Evolutionary conservation across 2,113 vertebrate species (phyloP), one percentile per base, ranked within the genome.

Genomic region (Upupa epops): DNA sequence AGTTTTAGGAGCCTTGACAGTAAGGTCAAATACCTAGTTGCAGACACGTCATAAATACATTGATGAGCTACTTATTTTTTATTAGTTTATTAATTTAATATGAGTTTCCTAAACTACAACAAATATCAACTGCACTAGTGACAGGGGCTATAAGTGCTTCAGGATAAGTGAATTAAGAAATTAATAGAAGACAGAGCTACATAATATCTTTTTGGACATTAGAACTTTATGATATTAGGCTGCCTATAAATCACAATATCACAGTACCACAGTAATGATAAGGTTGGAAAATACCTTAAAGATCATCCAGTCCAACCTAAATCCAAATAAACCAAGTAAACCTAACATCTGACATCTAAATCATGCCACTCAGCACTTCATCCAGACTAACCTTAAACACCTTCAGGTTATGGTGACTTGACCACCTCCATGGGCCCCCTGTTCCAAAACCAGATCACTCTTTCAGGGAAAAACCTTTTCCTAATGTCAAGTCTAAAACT

Each of bases 181-280:
- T 56, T 2, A 93, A 73, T 13, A 63, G 49, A 71, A 75, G 28
- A 78, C 6, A 20, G 4, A 40, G 65, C 68, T 36, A 14, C 28
- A 32, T 22, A 71, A 48, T 60, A 40, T 54, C 77, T 90, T 68
- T 11, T 18, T 32, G 71, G 63, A 82, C 68, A 65, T 86, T 80
- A 86, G 45, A 82, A 60, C 45, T 82, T 82, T 51, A 60, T 63
- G 11, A 64, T 72, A 63, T 64, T 82, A 75, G 25, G 13, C 61
- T 93, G 77, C 58, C 74, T 90, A 37, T 79, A 92, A 93, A 94
- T 56, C n/a, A n/a, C n/a, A n/a, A n/a, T n/a, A n/a, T n/a, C n/a
- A n/a, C n/a, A n/a, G n/a, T n/a, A n/a, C n/a, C n/a, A n/a, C n/a
- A n/a, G n/a, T n/a, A n/a, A n/a, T n/a, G n/a, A n/a, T n/a, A n/a